These are phyloP conservation scores for Calliopum simillimum DNA, from an alignment of 2,888 invertebrate species.

Conservation along the genomic window DNA sequence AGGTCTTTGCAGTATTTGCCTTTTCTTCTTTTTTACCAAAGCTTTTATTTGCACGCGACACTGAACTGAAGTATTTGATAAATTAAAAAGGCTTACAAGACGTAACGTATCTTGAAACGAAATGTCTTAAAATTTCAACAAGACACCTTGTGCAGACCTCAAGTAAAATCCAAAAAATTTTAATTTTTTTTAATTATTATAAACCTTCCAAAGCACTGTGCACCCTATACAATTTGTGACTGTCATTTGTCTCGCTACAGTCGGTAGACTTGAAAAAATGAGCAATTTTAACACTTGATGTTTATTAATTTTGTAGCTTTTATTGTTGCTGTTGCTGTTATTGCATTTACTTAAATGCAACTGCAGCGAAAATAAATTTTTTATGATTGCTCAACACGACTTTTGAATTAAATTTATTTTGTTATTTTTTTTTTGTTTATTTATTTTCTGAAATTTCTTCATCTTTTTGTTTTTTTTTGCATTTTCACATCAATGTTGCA, in stretches of 20 bases:
- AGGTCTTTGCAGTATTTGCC: no score
- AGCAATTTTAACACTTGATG: slow-evolving; percentile 57
- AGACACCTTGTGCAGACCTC: no score
- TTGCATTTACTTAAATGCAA: neutral
- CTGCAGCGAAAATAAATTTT: slow-evolving; percentile 7
- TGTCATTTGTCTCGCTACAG: neutral
- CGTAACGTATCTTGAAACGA: no score
- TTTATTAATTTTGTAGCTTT: slow-evolving; percentile 54
- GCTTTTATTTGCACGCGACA: no score
- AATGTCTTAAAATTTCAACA: no score
- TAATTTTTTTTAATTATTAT: no score
- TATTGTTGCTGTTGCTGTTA: slow-evolving; percentile 26
- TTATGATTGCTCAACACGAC: slow-evolving; percentile 15
- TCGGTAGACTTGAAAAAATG: slow-evolving; percentile 3
- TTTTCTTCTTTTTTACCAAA: no score
- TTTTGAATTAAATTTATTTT: slow-evolving; percentile 42
- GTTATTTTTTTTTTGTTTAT: slow-evolving; percentile 49
- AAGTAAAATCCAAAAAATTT: no score
- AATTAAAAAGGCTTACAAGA: no score
- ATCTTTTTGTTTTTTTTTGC: neutral
- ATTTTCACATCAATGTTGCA: neutral
- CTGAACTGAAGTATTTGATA: no score
- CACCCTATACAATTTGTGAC: neutral
- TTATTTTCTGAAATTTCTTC: slow-evolving; percentile 5
- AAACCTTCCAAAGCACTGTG: no score